Percentiles rank a stretch among this genome's conserved stretches.
phyloP scores from a whole-genome alignment of 2,797 vertebrate species.

The Pampus argenteus region DNA sequence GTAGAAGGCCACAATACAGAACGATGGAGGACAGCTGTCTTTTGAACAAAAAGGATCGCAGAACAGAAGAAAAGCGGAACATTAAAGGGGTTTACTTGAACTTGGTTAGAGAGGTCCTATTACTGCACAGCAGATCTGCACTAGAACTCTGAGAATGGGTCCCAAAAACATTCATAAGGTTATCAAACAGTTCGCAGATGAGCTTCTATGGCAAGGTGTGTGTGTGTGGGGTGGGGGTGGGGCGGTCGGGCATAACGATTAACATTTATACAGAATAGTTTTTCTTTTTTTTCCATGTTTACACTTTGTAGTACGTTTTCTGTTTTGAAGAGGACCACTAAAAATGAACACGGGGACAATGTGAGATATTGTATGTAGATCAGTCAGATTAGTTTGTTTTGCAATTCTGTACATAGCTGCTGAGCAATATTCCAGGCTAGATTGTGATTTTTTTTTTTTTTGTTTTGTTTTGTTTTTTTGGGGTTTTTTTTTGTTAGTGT shows the following conservation, averaged over 20 bases:
- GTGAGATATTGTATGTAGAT: conserved; percentile 76
- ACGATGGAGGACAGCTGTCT: conserved; percentile 60
- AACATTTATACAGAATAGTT: conserved; percentile 65
- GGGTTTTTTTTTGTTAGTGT: too few species aligned
- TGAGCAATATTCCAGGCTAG: conserved; percentile 83
- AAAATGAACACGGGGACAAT: conserved; percentile 76
- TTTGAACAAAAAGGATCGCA: conserved; percentile 70
- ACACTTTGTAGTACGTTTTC: conserved; percentile 76
- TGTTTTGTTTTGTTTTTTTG: too few species aligned
- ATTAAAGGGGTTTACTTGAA: conserved; percentile 79
- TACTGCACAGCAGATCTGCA: conserved; percentile 76
- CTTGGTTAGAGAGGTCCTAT: conserved; percentile 63
- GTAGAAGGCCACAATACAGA: conserved; percentile 85
- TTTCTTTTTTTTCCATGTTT: conserved; percentile 78
- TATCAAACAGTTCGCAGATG: conserved; percentile 67
- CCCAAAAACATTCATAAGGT: conserved; percentile 74
- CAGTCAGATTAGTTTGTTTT: conserved; percentile 72
- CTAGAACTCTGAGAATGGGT: conserved; percentile 66
- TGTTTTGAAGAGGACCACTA: conserved; percentile 85
- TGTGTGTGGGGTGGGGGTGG: too few species aligned
- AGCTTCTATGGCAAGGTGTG: conserved; percentile 54
- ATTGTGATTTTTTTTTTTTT: conserved; percentile 78
- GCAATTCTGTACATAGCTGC: conserved; percentile 85
- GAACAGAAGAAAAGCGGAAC: conserved; percentile 58
- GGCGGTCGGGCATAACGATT: conserved; percentile 49